phyloP scores from a whole-genome alignment of 37 sponge, comb jelly and placozoan genomes.

The Bolinopsis microptera region DNA sequence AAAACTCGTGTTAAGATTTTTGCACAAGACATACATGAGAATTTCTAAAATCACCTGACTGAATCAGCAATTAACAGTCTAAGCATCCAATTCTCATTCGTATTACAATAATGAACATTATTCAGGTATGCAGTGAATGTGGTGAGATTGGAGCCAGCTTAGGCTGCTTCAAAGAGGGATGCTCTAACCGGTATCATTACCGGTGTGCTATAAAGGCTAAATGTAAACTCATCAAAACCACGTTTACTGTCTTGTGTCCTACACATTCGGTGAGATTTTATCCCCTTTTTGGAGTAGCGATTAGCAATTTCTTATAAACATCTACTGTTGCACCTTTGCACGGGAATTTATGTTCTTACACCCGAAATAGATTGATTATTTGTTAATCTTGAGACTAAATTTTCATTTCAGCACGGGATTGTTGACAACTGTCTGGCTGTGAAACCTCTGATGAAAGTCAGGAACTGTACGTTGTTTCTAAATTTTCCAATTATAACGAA shows the following conservation, averaged over 20 bases:
- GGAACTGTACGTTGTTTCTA: slow-evolving; percentile 22
- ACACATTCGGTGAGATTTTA: slow-evolving; percentile 21
- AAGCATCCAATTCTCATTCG: no score
- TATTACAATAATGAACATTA: not conserved
- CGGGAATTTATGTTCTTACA: no score
- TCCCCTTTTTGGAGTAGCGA: no score
- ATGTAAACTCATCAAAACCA: slow-evolving; percentile 35
- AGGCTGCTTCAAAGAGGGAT: slow-evolving; percentile 52
- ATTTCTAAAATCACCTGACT: no score
- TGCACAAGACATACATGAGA: no score
- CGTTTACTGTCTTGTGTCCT: slow-evolving; percentile 40
- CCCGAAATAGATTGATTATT: no score
- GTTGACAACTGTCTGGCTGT: slow-evolving; percentile 19
- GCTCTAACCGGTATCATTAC: slow-evolving; percentile 1
- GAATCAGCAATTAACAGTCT: no score
- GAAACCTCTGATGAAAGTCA: slow-evolving; percentile 27
- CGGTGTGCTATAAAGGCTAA: not conserved
- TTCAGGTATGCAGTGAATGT: slow-evolving; percentile 4
- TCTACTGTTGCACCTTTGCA: no score
- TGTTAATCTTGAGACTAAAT: no score
- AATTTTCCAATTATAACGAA: no score
- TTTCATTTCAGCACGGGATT: slow-evolving; percentile 36
- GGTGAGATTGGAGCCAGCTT: slow-evolving; percentile 20
- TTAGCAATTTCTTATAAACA: no score
- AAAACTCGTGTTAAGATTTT: no score